Evolutionary conservation across 2,113 vertebrate species (phyloP).

Genomic region (Amblyornis subalaris): DNA sequence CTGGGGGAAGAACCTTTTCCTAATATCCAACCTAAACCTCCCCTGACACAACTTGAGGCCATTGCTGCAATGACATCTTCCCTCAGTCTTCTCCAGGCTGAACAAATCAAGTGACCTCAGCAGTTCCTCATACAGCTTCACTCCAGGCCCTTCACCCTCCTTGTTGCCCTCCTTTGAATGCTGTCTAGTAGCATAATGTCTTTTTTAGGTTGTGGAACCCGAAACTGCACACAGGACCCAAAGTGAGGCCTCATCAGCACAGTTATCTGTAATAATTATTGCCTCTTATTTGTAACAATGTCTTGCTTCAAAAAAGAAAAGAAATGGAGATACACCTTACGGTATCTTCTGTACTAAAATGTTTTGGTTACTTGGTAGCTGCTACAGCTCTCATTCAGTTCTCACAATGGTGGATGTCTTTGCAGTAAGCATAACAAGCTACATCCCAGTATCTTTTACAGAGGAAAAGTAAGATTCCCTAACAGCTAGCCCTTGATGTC

Average conservation of each 20-base stretch:
- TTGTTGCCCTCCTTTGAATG: neutral
- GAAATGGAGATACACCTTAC: neutral
- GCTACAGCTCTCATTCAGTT: neutral
- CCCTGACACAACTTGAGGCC: neutral
- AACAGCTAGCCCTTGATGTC: neutral
- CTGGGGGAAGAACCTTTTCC: neutral
- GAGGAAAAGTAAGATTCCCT: neutral
- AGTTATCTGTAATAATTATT: neutral
- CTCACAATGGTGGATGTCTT: neutral
- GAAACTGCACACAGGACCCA: neutral
- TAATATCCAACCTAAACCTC: neutral
- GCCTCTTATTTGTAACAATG: neutral
- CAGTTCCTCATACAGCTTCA: accelerated
- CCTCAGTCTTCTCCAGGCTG: neutral
- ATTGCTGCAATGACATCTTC: neutral
- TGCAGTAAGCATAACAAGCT: neutral
- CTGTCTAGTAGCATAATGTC: neutral
- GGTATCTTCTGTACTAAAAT: neutral
- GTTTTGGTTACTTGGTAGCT: neutral
- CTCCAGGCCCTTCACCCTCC: neutral
- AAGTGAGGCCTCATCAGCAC: neutral
- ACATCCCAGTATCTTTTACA: neutral
- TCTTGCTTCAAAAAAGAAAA: neutral
- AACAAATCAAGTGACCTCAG: neutral
- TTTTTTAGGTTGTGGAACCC: neutral